phyloP scores from a whole-genome alignment of 2,888 invertebrate species.

The Eupithecia centaureata region DNA sequence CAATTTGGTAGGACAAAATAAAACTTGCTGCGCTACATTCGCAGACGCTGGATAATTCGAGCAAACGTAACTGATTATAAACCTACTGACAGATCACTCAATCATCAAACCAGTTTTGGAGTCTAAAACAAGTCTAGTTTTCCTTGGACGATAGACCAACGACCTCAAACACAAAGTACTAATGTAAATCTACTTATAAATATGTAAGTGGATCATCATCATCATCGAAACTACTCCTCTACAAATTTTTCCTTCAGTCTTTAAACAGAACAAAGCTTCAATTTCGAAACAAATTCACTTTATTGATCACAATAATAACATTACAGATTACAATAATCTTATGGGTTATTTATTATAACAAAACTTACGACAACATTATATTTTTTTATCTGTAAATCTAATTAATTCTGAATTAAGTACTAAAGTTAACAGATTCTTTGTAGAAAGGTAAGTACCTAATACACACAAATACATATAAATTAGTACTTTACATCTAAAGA shows the following conservation, averaged over 20 bases:
- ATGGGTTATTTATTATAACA: too few relatives aligned
- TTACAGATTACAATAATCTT: too few relatives aligned
- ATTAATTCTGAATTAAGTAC: too few relatives aligned
- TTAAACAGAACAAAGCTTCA: too few relatives aligned
- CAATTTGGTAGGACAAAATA: neutral
- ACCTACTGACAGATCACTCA: slow-evolving; percentile 19
- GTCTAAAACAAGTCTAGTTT: slow-evolving; percentile 24
- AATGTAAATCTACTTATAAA: neutral
- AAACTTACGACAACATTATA: too few relatives aligned
- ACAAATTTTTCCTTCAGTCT: neutral
- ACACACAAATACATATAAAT: too few relatives aligned
- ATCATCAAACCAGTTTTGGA: slow-evolving; percentile 31
- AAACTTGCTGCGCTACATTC: neutral
- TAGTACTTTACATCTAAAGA: too few relatives aligned
- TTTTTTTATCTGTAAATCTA: too few relatives aligned
- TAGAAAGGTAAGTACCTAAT: too few relatives aligned
- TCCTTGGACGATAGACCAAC: slow-evolving; percentile 26
- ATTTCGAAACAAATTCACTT: too few relatives aligned
- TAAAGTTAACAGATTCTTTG: too few relatives aligned
- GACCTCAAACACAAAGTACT: slow-evolving; percentile 19
- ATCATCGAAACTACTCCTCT: neutral
- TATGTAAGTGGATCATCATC: slow-evolving; percentile 1
- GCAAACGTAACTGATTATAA: neutral
- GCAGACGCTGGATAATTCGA: neutral
- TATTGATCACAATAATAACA: too few relatives aligned